A percentile compares a stretch with the other conserved stretches of the same genome.
Evolutionary conservation across 2,113 vertebrate genomes (phyloP).

Genomic region (Gila orcuttii): DNA sequence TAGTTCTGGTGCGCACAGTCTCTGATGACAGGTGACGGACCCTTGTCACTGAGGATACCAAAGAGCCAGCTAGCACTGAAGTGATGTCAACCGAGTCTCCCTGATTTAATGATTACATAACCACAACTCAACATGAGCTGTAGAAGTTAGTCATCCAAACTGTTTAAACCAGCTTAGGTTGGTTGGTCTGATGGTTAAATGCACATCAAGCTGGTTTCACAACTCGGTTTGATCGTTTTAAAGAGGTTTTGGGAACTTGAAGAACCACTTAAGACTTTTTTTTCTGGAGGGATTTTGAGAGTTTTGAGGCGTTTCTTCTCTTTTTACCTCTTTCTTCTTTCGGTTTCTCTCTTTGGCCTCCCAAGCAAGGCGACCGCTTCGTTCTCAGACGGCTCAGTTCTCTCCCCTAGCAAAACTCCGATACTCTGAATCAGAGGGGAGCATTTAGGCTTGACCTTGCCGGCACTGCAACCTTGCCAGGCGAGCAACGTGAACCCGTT

Average conservation of each 20-base stretch:
- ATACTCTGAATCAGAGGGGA: constrained; percentile 62
- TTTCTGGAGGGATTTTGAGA: background rate
- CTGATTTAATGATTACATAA: background rate
- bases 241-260: background rate
- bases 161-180: background rate
- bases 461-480: constrained; percentile 56
- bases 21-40: background rate
- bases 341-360: background rate
- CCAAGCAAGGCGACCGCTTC: background rate
- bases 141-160: background rate
- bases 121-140: background rate
- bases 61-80: background rate
- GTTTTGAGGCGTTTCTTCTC: background rate
- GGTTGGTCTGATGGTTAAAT: background rate
- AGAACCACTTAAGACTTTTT: background rate
- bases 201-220: background rate
- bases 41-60: constrained; percentile 4
- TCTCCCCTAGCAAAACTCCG: constrained; percentile 64
- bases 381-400: constrained; percentile 50
- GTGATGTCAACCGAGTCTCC: background rate
- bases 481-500: constrained; percentile 57
- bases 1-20: background rate
- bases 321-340: constrained; percentile 11
- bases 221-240: background rate
- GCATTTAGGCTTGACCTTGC: constrained; percentile 68